Percentiles rank a stretch among this genome's conserved stretches.
Conservation (phyloP, 1,140 invertebrate species). For the Plutomurus gul region DNA sequence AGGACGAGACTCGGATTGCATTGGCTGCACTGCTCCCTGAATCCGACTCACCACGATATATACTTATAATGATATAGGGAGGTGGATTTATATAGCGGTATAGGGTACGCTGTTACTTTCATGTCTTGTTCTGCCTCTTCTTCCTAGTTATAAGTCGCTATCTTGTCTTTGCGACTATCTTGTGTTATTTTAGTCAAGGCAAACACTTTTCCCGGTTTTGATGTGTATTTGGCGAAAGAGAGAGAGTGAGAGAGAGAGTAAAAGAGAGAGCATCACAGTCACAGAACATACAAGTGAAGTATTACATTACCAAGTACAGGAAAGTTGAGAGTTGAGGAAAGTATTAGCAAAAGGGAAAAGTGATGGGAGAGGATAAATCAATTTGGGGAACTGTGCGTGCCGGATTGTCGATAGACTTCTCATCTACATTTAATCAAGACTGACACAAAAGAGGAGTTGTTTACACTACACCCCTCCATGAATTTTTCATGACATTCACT, state of each 20-base stretch:
- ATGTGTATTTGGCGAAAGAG: background rate
- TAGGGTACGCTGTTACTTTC: background rate
- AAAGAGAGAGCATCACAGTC: no score
- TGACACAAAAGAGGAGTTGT: conserved; percentile 55
- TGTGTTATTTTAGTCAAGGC: no score
- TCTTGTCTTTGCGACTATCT: no score
- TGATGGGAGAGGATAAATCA: conserved; percentile 48
- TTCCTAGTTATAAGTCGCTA: no score
- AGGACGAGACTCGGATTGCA: no score
- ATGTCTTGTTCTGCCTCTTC: no score
- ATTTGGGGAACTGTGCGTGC: conserved; percentile 50
- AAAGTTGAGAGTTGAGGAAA: background rate
- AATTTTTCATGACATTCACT: conserved; percentile 54
- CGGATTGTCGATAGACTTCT: conserved; percentile 50
- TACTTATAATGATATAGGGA: no score
- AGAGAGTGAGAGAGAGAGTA: background rate
- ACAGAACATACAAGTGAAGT: no score
- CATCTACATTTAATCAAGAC: conserved; percentile 55
- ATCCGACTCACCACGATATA: no score
- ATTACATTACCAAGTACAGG: background rate
- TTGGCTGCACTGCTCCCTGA: background rate
- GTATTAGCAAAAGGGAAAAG: conserved; percentile 35
- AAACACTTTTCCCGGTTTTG: conserved; percentile 24
- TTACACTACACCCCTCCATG: conserved; percentile 53
- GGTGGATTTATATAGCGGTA: no score